Conservation (phyloP, 2,797 vertebrate genomes). For the Sciurus vulgaris region DNA sequence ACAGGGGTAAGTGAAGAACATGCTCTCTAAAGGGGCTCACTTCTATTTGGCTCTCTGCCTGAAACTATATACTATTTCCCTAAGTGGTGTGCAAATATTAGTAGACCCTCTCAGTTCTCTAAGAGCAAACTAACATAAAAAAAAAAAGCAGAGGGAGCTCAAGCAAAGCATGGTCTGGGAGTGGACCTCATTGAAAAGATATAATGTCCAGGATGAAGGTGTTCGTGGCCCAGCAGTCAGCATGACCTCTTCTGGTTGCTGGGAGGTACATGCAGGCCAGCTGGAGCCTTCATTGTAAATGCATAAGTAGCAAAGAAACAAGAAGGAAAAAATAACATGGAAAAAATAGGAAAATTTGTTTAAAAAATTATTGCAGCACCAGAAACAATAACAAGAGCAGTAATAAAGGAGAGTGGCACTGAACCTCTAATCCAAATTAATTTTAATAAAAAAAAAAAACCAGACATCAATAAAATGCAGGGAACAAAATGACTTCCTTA, state of each 20-base stretch:
- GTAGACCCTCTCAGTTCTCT: neutral
- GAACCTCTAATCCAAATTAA: neutral
- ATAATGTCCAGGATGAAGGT: neutral
- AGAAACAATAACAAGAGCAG: neutral
- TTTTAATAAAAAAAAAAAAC: neutral
- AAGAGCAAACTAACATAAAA: neutral
- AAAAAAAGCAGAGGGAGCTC: neutral
- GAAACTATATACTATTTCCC: neutral
- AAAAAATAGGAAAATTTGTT: neutral
- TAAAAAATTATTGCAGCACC: neutral
- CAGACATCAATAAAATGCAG: neutral
- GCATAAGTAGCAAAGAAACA: neutral
- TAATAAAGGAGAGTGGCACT: neutral
- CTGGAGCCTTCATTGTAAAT: neutral
- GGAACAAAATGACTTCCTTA: neutral
- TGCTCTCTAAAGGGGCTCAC: neutral
- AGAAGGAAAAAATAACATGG: neutral
- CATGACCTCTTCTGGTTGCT: neutral
- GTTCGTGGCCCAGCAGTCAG: neutral
- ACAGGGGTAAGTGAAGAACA: neutral
- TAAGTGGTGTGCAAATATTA: neutral
- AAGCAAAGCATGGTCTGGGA: neutral
- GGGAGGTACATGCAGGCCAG: neutral
- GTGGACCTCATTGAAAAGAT: neutral
- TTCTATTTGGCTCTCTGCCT: neutral